Base-by-base conservation (phyloP, 2,888 invertebrate genomes). In the Thera obeliscata region DNA sequence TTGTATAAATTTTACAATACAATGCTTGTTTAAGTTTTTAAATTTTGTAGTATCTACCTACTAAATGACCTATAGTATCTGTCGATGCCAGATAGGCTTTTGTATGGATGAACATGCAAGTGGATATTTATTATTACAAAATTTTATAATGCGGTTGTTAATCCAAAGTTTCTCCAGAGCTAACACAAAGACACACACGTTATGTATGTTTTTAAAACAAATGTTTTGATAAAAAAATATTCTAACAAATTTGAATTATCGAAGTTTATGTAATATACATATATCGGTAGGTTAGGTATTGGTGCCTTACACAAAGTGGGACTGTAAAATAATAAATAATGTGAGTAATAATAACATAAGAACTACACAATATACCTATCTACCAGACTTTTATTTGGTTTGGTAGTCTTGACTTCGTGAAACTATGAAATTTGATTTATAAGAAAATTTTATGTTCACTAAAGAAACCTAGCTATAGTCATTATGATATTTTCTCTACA, bases 1-100 rank as follows among this genome's bases (percentile, higher is more conserved):
- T 49, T 64, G 62, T 72, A 61, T 72, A 72, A 66, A 70, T 69
- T 72, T 69, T 74, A 71, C 56, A 72, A 66, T 74, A 71, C 56
- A 72, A 66, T 57, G 59, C n/a, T 50, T 49, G 11, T 46, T 43
- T 43, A 43, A 52, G 57, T n/a, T 61, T 35, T 36, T 12, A 22
- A 38, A 46, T 6, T 33, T 56, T 62, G 56, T 38, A 49, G 11
- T n/a, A 55, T 6, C 7, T 36, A 55, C 8, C 43, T 43, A 38
- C 22, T 22, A 22, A 22, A 22, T 22, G 22, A 22, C 22, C 22
- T 38, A 7, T 41, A 41, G 41, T 6, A 41, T 41, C 41, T 41
- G 7, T 41, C 41, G 7, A 46, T 9, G 22, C 22, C 12, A n/a
- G 33, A 33, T 52, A 52, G 52, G 52, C 1, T n/a, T 36, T 46